Evolutionary conservation across 2,113 vertebrate genomes (phyloP), one percentile per base, ranked within the genome.

Genomic region (Rhizomys pruinosus): DNA sequence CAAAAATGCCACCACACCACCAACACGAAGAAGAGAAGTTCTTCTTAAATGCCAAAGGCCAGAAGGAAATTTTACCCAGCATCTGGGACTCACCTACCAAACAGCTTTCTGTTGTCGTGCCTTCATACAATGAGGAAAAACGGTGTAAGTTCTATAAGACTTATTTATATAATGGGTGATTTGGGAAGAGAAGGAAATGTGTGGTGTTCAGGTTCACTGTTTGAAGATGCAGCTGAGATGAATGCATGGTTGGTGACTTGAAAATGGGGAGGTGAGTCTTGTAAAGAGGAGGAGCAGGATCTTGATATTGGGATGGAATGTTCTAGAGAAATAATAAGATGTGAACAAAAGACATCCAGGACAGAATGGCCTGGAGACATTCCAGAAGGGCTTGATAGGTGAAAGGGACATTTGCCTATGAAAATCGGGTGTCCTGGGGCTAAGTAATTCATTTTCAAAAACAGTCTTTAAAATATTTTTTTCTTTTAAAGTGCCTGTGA

Each of bases 81-180:
- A 97, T 99, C 57, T 98, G 96, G 11, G 99, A 99, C 88, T 97
- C 98, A 1, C 94, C 98, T n/a, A 98, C 99, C 22, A 98, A 97
- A 89, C 98, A 99, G 25, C 98, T 99, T 1, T 99, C 99, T 32
- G 98, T 99, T 7, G 97, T 99, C 11, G 98, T 99, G 82, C 99
- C 99, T 59, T 99, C 99, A 2, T 99, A 99, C 97, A 99, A 99
- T 22, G 99, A 99, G 97, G 99, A 99, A 97, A 96, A 98, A 63
- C 97, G 98, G 87, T 98, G 98, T 98, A 98, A 98, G 97, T 93
- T 92, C 92, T 78, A 52, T 27, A 97, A 92, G 59, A 61, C 37
- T 71, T 61, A 97, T 61, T 76, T 92, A 63, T 39, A 25, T 37
- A 69, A 32, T 19, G 79, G 42, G 23, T 52, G 27, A 71, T 42